These are phyloP conservation scores for Drosophila bocki DNA, from an alignment of 1,140 invertebrate genomes.

Conservation along the genomic window DNA sequence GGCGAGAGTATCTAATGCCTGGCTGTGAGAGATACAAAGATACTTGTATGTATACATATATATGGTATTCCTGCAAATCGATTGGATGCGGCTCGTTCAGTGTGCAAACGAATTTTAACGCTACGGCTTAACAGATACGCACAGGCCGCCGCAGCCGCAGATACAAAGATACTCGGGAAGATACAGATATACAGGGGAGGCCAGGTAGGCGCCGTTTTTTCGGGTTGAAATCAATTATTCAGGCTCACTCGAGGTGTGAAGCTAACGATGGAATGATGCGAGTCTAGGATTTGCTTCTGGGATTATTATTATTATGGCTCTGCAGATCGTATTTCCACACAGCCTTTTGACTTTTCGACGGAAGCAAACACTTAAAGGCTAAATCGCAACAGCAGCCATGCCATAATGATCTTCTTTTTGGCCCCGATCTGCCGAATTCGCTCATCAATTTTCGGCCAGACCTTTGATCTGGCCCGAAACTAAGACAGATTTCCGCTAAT, in stretches of 20 bases:
- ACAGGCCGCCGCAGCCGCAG: slow-evolving; percentile 40
- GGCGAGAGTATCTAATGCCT: slow-evolving; percentile 41
- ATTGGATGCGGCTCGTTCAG: slow-evolving; percentile 75
- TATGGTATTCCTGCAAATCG: slow-evolving; percentile 45
- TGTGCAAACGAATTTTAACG: slow-evolving; percentile 71
- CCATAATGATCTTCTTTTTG: slow-evolving; percentile 49
- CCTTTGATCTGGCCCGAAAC: slow-evolving; percentile 54
- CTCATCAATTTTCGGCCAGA: slow-evolving; percentile 35
- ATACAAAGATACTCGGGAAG: slow-evolving; percentile 35
- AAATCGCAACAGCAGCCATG: slow-evolving; percentile 13
- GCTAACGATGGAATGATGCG: slow-evolving; percentile 62
- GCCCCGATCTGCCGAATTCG: slow-evolving; percentile 35
- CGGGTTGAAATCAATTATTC: slow-evolving; percentile 66
- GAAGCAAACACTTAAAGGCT: slow-evolving; percentile 58
- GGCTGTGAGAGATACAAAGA: slow-evolving; percentile 7
- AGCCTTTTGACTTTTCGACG: slow-evolving; percentile 47
- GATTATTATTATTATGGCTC: slow-evolving; percentile 11
- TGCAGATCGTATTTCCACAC: slow-evolving; percentile 30
- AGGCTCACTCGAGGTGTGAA: slow-evolving; percentile 71
- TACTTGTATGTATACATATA: neutral
- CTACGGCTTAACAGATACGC: slow-evolving; percentile 50
- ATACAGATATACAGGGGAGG: slow-evolving; percentile 15
- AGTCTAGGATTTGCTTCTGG: slow-evolving; percentile 3
- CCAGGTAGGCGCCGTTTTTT: slow-evolving; percentile 59
- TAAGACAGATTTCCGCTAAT: slow-evolving; percentile 54